These are phyloP conservation scores for Aurelia sp. DNA, from an alignment of 30 jellyfish, hydroid and myxozoan species.

Conservation along the genomic window DNA sequence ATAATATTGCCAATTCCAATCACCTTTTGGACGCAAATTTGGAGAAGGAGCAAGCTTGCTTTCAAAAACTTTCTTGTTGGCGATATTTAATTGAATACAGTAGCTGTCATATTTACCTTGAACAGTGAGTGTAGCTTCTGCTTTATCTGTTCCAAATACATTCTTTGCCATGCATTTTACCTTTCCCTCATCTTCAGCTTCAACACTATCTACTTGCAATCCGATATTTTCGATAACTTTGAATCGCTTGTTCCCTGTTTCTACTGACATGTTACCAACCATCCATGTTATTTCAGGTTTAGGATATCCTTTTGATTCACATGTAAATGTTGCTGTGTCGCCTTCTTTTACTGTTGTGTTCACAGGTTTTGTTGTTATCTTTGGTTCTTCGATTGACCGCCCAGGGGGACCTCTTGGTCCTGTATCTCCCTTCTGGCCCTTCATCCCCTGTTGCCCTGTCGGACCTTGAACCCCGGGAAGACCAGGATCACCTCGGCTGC, in stretches of 20 bases:
- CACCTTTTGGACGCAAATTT: too few species aligned
- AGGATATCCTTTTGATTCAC: conserved; percentile 42
- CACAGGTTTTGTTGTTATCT: background rate
- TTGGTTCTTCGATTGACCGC: conserved; percentile 21
- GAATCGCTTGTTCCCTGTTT: background rate
- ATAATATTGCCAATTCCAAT: too few species aligned
- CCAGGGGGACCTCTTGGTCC: conserved; percentile 73
- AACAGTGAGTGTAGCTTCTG: conserved; percentile 9
- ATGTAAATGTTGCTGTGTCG: conserved; percentile 17
- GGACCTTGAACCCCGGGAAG: conserved; percentile 14
- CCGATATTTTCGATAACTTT: background rate
- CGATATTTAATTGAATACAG: too few species aligned
- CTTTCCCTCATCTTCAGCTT: conserved; percentile 10
- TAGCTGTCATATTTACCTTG: conserved; percentile 4
- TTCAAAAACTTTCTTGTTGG: too few species aligned
- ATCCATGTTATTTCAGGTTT: conserved; percentile 26
- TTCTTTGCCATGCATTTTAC: conserved; percentile 27
- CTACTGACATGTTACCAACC: background rate
- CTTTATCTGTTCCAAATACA: conserved; percentile 18
- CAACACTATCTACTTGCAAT: conserved; percentile 1
- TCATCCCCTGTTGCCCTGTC: conserved; percentile 25
- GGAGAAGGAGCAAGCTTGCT: too few species aligned
- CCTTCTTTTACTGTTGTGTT: background rate
- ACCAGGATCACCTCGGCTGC: conserved; percentile 31
- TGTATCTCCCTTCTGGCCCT: conserved; percentile 40